Base-by-base conservation (phyloP, 1,140 invertebrate genomes). In the Uloborus diversus region DNA sequence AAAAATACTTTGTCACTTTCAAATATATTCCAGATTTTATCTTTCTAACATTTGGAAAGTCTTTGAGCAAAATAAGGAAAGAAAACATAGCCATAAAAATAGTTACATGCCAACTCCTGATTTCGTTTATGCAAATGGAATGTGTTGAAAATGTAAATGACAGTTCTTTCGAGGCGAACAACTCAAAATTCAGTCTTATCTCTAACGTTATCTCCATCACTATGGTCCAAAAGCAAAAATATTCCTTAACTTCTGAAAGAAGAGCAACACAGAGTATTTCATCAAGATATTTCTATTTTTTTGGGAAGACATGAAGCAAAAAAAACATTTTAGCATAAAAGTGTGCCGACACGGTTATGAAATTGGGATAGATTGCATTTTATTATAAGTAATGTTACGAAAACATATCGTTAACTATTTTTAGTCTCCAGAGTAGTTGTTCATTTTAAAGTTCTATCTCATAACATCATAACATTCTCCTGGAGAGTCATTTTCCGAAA, bases 81-180 rank as follows among this genome's bases (percentile, higher is more conserved):
- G 42, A 42, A 59, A 59, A n/a, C n/a, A 32, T 47, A 32, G 23
- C 20, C 37, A 42, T 42, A 42, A 57, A 27, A 27, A 27, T 13
- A 33, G 53, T 61, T 71, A 71, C 42, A 71, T 17, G 17, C 35
- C 14, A 5, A 7, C 35, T 71, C 47, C 56, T 35, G 53, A 59
- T 71, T 71, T 20, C 59, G 69, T 56, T 71, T 71, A 71, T 71
- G 69, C 69, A 71, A 71, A 71, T 71, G 69, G 56, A 59, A 71
- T 71, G 69, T 59, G 57, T 56, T 47, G 69, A 71, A 71, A 71
- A 71, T 71, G 69, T 71, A 71, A 71, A 71, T 71, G 69, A 61
- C 59, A 59, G 69, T n/a, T 23, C 47, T 42, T 27, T 51, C 27
- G 42, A 59, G 27, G 35, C 35, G n/a, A 71, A 71, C 42, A 71